Base-by-base conservation (phyloP, 1,140 invertebrate genomes). In the Calliopsis andreniformis region DNA sequence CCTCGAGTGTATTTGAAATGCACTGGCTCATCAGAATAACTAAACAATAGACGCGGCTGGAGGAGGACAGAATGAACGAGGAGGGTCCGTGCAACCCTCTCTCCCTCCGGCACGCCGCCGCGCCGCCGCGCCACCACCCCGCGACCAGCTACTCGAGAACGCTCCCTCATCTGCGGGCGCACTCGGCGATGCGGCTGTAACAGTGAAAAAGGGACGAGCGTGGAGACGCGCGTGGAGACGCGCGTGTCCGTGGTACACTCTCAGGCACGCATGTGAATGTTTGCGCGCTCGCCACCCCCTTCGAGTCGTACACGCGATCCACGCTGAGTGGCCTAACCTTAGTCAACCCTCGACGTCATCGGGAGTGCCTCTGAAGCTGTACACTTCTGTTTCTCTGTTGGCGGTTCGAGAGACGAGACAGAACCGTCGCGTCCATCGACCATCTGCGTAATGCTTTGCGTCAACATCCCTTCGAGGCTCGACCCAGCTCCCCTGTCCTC, bases 21-120 rank as follows among this genome's bases (percentile, higher is more conserved):
- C 71, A 85, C 83, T 83, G 79, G 78, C 76, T 88, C 86, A 87
- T 88, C 86, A 66, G 82, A 87, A 87, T 86, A 86, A 82, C 85
- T 83, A 87, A 87, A 88, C 87, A 88, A 88, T 88, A 69, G 71
- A 69, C 62, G 63, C n/a, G 51, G 68, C 3, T 12, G 69, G 30
- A 18, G 47, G 49, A 67, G 61, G 69, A 62, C 42, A 51, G 63
- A 58, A 53, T 10, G 75, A 67, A 76, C 39, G 61, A 51, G 58
- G 47, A 69, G 59, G 58, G 58, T 61, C 72, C 53, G 39, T n/a
- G 47, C 58, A 58, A 2, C 6, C 49, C n/a, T n/a, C 20, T 45
- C 30, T 8, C 14, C 43, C 4, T 23, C 28, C 51, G 28, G 6
- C 23, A 23, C n/a, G 20, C 42, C 28, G 42, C 30, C 23, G 32